Evolutionary conservation across 2,113 vertebrate species (phyloP).

Genomic region (Tringa solitaria): DNA sequence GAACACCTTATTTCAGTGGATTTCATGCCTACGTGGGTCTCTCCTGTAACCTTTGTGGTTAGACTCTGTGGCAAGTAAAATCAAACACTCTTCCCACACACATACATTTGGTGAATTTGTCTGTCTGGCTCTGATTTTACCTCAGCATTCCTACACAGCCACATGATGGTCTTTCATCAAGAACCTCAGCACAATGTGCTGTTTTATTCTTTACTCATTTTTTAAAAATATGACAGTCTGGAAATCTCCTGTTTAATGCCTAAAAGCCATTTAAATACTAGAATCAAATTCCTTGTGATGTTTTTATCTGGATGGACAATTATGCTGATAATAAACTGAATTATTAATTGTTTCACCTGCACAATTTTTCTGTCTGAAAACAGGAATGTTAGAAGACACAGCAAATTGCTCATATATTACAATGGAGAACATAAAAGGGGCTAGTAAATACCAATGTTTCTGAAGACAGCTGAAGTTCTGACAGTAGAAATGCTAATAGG

Average conservation of each 20-base stretch:
- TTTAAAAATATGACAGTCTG: background rate
- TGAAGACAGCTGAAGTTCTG: background rate
- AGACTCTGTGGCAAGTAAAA: background rate
- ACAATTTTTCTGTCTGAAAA: background rate
- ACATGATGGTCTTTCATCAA: background rate
- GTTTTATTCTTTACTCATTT: background rate
- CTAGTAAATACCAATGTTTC: background rate
- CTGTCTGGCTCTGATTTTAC: slow-evolving; percentile 43
- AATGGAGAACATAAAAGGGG: slow-evolving; percentile 13
- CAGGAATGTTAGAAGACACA: background rate
- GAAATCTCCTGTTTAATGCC: background rate
- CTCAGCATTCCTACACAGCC: slow-evolving; percentile 30
- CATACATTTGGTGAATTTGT: background rate
- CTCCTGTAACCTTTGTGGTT: background rate
- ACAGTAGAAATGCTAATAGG: background rate
- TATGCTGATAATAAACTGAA: background rate
- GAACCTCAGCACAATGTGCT: background rate
- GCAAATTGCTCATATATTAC: background rate
- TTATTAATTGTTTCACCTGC: background rate
- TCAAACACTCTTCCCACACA: slow-evolving; percentile 6
- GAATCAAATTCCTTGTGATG: slow-evolving; percentile 8
- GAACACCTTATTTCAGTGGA: background rate
- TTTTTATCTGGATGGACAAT: background rate
- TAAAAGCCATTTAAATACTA: background rate
- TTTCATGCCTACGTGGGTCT: rapidly evolving